Evolutionary conservation across 2,888 invertebrate species (phyloP).

Genomic region (Melipona beecheii): DNA sequence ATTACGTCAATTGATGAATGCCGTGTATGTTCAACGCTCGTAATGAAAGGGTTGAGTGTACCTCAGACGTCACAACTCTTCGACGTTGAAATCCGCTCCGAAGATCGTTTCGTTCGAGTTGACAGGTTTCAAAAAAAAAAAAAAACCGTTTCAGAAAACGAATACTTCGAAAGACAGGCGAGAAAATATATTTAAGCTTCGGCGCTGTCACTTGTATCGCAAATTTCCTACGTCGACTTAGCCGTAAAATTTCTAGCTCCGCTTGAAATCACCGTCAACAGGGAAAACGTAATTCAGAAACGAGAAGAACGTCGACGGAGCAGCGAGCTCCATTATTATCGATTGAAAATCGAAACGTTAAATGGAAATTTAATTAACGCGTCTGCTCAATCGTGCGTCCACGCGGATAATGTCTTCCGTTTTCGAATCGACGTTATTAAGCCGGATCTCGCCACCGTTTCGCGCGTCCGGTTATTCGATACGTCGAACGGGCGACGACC

Average conservation of each 20-base stretch:
- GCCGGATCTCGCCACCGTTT: neutral
- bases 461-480: constrained; percentile 26
- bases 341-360: neutral
- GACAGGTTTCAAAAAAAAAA: neutral
- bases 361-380: constrained; percentile 26
- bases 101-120: neutral
- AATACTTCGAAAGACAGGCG: neutral
- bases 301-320: neutral
- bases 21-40: too few relatives aligned
- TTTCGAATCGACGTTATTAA: constrained; percentile 17
- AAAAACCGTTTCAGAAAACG: neutral
- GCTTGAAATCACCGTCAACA: neutral
- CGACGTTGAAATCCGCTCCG: neutral
- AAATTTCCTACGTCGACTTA: neutral
- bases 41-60: too few relatives aligned
- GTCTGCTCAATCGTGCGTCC: neutral
- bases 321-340: neutral
- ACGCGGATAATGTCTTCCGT: neutral
- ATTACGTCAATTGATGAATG: too few relatives aligned
- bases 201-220: neutral
- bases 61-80: neutral
- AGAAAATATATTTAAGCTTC: neutral
- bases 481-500: neutral
- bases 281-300: neutral
- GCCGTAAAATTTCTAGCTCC: neutral